Percentiles rank a stretch among this genome's conserved stretches.
phyloP scores from a whole-genome alignment of 2,888 invertebrate species.

The Physocephala rufipes region DNA sequence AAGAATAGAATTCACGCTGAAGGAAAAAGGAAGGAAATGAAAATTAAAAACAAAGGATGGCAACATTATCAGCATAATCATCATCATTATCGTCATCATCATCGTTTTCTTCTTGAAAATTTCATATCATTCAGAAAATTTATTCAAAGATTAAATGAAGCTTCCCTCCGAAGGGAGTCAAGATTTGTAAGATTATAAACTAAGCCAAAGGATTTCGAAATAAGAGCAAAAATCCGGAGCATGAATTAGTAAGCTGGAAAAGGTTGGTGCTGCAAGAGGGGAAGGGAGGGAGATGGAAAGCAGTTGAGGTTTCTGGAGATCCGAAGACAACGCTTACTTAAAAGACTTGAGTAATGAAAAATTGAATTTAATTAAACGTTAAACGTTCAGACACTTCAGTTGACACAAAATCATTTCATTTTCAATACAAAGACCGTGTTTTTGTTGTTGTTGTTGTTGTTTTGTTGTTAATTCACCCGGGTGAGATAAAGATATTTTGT shows the following conservation, averaged over 20 bases:
- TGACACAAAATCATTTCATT: background rate
- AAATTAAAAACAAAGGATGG: slow-evolving; percentile 15
- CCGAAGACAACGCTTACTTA: background rate
- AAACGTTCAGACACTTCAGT: slow-evolving; percentile 18
- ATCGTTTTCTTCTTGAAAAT: background rate
- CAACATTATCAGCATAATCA: background rate
- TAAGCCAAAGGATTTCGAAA: background rate
- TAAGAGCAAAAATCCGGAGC: background rate
- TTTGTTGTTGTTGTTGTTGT: background rate
- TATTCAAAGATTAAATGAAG: background rate
- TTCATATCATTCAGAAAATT: background rate
- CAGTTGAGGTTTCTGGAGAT: background rate
- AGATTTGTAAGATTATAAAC: background rate
- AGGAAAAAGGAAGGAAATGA: background rate
- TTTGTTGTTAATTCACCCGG: too few species aligned
- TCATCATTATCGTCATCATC: background rate
- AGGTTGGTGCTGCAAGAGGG: background rate
- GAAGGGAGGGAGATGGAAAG: background rate
- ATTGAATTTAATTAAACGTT: slow-evolving; percentile 33
- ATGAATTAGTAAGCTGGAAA: background rate
- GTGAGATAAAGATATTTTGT: too few species aligned
- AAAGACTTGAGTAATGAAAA: slow-evolving; percentile 26
- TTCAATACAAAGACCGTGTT: background rate
- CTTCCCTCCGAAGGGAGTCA: too few species aligned
- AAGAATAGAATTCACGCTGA: too few species aligned